phyloP scores from a whole-genome alignment of 2,888 invertebrate genomes.

The Mongoloraphidia duomilia region DNA sequence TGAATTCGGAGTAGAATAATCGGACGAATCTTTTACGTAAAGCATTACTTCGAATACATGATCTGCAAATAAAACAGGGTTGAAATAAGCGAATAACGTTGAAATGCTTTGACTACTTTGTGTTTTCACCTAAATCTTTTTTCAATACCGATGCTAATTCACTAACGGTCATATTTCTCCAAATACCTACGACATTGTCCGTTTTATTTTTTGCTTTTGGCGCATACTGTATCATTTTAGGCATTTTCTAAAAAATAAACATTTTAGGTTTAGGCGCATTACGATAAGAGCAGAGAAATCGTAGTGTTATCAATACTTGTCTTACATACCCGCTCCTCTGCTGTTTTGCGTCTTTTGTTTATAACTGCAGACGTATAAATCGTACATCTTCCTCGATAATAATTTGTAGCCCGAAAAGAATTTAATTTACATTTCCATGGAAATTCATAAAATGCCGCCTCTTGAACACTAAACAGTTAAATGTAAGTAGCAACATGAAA shows the following conservation, averaged over 20 bases:
- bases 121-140: conserved; percentile 42
- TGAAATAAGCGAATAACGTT: no score
- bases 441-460: not conserved
- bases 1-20: conserved; percentile 37
- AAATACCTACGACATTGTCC: conserved; percentile 45
- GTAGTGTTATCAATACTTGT: not conserved
- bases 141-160: conserved; percentile 53
- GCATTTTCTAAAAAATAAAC: conserved; percentile 30
- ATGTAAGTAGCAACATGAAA: no score
- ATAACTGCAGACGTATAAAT: conserved; percentile 27
- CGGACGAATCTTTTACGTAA: conserved; percentile 43
- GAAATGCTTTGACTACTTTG: not conserved
- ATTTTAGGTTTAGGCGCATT: not conserved
- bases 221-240: conserved; percentile 42
- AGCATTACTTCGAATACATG: conserved; percentile 54
- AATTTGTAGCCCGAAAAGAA: not conserved
- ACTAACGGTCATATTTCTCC: conserved; percentile 66
- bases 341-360: conserved; percentile 44
- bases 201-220: conserved; percentile 36
- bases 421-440: not conserved
- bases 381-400: not conserved
- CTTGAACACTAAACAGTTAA: no score
- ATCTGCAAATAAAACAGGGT: conserved; percentile 31
- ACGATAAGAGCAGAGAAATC: not conserved
- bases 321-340: conserved; percentile 42